Percentiles rank a stretch among this genome's conserved stretches.
Conservation (phyloP, 2,888 invertebrate species). For the Linnaemya tessellans region DNA sequence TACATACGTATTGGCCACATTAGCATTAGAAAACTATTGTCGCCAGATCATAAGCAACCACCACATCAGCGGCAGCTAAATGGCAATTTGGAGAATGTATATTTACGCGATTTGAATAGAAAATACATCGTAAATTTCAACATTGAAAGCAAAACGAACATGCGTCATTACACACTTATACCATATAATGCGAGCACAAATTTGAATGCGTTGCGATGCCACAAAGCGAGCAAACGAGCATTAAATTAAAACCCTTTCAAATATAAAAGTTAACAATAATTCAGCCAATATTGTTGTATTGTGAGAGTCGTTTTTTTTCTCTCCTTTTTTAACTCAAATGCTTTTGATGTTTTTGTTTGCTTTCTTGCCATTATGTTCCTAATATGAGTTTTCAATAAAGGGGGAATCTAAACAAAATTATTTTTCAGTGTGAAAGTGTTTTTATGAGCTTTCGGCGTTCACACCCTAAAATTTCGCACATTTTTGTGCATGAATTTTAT, state of each 20-base stretch:
- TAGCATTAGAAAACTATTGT: conserved; percentile 77
- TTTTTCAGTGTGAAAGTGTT: conserved; percentile 67
- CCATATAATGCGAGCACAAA: background rate
- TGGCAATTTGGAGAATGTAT: conserved; percentile 50
- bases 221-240: conserved; percentile 28
- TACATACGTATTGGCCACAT: conserved; percentile 78
- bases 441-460: conserved; percentile 68
- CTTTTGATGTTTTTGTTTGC: conserved; percentile 64
- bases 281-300: conserved; percentile 50
- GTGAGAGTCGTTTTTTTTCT: conserved; percentile 12
- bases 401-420: conserved; percentile 56
- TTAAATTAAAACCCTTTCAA: conserved; percentile 64
- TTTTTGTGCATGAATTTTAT: conserved; percentile 37
- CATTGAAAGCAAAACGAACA: conserved; percentile 60
- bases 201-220: conserved; percentile 6
- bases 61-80: conserved; percentile 40
- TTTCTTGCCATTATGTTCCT: conserved; percentile 25
- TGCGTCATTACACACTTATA: conserved; percentile 65
- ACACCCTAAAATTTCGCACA: conserved; percentile 60
- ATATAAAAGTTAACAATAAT: conserved; percentile 48
- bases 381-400: conserved; percentile 15
- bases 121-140: conserved; percentile 48
- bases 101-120: conserved; percentile 66
- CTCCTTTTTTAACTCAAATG: conserved; percentile 49
- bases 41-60: conserved; percentile 32